Percentiles rank a stretch among this genome's conserved stretches.
phyloP scores from a whole-genome alignment of 1,140 invertebrate species.

The Drosophila tropicalis region DNA sequence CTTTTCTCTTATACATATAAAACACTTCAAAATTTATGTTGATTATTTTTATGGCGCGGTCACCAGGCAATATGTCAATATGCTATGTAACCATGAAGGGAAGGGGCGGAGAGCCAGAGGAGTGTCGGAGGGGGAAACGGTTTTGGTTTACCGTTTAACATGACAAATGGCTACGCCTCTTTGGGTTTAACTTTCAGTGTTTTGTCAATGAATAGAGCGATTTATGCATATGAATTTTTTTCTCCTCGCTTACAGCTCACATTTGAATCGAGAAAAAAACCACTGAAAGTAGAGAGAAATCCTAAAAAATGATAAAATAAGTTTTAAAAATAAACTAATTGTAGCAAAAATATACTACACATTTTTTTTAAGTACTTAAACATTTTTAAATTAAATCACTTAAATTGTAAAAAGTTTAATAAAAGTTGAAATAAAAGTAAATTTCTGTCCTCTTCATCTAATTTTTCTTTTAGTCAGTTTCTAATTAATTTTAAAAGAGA shows the following conservation, averaged over 20 bases:
- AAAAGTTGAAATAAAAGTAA: too few species aligned
- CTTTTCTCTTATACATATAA: not conserved
- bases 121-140: conserved; percentile 5
- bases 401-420: too few species aligned
- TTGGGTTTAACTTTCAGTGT: conserved; percentile 50
- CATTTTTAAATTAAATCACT: too few species aligned
- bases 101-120: not conserved
- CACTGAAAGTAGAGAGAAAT: not conserved
- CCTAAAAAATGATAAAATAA: not conserved
- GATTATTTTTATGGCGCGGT: conserved; percentile 81
- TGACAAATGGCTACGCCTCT: conserved; percentile 75
- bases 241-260: conserved; percentile 12
- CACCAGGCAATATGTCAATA: conserved; percentile 76
- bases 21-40: conserved; percentile 73
- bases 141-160: conserved; percentile 71
- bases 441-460: too few species aligned
- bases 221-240: conserved; percentile 58
- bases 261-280: not conserved
- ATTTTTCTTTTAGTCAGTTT: too few species aligned
- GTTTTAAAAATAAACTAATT: too few species aligned
- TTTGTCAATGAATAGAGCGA: conserved; percentile 66
- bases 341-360: too few species aligned
- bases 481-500: too few species aligned
- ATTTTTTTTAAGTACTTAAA: too few species aligned
- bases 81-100: conserved; percentile 13